Conservation (phyloP, 2,797 vertebrate genomes). For the Anas bernieri region DNA sequence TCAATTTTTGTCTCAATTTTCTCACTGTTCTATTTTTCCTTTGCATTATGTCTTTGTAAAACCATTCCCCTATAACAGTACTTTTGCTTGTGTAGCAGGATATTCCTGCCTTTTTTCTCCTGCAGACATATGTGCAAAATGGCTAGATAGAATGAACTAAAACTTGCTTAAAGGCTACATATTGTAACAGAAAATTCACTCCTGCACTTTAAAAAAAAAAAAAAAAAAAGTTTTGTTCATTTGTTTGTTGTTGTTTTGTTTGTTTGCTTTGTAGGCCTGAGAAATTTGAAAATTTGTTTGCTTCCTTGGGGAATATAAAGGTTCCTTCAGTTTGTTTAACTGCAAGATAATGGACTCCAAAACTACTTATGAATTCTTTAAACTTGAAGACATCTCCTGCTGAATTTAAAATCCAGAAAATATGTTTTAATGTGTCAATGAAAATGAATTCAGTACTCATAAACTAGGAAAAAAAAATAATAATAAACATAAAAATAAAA, state of each 20-base stretch:
- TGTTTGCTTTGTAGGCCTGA: neutral
- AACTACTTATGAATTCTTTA: neutral
- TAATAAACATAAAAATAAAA: neutral
- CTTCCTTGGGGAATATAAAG: neutral
- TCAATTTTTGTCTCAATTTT: neutral
- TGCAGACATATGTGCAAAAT: neutral
- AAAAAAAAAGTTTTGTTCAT: neutral
- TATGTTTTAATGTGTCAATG: neutral
- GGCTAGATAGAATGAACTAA: neutral
- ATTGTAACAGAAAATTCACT: neutral
- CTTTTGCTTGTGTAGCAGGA: neutral
- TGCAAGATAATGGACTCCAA: neutral
- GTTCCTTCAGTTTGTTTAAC: neutral
- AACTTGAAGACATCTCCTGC: neutral
- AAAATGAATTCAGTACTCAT: neutral
- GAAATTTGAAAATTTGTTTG: neutral
- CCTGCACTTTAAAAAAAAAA: neutral
- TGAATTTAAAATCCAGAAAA: neutral
- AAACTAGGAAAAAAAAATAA: neutral
- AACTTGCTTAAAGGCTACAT: neutral
- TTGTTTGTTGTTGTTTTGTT: too few relatives aligned
- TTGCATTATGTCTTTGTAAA: neutral
- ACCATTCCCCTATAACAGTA: neutral
- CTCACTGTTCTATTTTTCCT: neutral
- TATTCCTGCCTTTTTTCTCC: fast-evolving